Base-by-base conservation (phyloP, 1,140 invertebrate genomes). In the Hydropsyche tenuis region DNA sequence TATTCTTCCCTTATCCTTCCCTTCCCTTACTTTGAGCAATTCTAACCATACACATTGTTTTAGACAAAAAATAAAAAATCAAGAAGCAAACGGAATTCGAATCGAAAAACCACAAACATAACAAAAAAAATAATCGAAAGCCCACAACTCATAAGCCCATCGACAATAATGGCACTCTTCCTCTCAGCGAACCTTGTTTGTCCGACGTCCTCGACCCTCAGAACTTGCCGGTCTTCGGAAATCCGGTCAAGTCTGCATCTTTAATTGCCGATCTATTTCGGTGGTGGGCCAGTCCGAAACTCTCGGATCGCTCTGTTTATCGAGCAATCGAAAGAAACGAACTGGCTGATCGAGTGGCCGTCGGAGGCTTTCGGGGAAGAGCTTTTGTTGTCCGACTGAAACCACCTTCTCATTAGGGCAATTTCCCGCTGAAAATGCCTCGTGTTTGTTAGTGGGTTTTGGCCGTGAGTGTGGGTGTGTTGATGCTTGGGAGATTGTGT, bases 311-410 rank as follows among this genome's bases (percentile, higher is more conserved):
- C 30, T 9, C 20, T 60, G 22, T 60, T 60, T 60, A n/a, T 25
- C 56, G 22, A 60, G 56, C 56, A 60, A 60, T 60, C 56, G 20
- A 60, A 60, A 60, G 56, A 60, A 60, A 60, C 56, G 56, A 60
- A 60, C 23, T 22, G 22, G 23, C 20, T 23, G 22, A 23, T 60
- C 20, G 56, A 60, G 56, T 60, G 20, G 23, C 22, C 11, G 3
- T 14, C 22, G 56, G 22, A 48, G 22, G 23, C 56, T 20, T 60
- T 25, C 56, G 11, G 56, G 12, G 22, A 20, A 20, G 16, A 22
- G 56, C 20, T 60, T 60, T 60, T 53, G 48, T 60, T 60, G 56
- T 37, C 30, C 23, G 22, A 23, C 11, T 9, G 22, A 60, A 25
- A 60, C 23, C 22, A 53, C 48, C 48, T 18, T 53, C 7, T 53